These are phyloP conservation scores for Tipula lateralis DNA, from an alignment of 2,888 invertebrate species.

Conservation along the genomic window DNA sequence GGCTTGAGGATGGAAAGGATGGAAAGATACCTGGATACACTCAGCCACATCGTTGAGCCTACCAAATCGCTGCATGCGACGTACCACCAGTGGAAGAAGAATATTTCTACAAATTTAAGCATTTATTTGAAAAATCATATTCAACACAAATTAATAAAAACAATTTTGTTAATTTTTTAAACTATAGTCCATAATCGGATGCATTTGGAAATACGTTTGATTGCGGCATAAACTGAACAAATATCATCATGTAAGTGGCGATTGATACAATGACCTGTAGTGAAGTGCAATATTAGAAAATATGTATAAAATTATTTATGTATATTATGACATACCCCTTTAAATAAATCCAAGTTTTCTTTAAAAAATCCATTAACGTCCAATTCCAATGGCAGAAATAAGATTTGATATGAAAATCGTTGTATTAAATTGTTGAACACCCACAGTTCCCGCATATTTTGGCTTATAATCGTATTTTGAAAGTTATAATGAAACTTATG, in stretches of 20 bases:
- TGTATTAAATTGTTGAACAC: constrained; percentile 31
- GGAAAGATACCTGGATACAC: too few relatives aligned
- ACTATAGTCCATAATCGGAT: background rate
- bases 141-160: too few relatives aligned
- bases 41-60: too few relatives aligned
- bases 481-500: constrained; percentile 14
- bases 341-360: constrained; percentile 36
- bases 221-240: constrained; percentile 36
- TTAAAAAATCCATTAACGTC: constrained; percentile 35
- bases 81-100: too few relatives aligned
- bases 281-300: background rate
- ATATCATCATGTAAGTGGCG: constrained; percentile 37
- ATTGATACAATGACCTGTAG: constrained; percentile 35
- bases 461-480: background rate
- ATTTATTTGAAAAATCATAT: too few relatives aligned
- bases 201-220: background rate
- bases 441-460: background rate
- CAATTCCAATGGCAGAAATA: constrained; percentile 35
- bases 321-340: constrained; percentile 31
- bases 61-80: too few relatives aligned
- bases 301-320: background rate
- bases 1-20: too few relatives aligned
- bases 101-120: too few relatives aligned
- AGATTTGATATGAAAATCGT: constrained; percentile 36
- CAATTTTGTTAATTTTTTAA: too few relatives aligned